Conservation (phyloP, 2,113 vertebrate genomes). For the Dinomys branickii region DNA sequence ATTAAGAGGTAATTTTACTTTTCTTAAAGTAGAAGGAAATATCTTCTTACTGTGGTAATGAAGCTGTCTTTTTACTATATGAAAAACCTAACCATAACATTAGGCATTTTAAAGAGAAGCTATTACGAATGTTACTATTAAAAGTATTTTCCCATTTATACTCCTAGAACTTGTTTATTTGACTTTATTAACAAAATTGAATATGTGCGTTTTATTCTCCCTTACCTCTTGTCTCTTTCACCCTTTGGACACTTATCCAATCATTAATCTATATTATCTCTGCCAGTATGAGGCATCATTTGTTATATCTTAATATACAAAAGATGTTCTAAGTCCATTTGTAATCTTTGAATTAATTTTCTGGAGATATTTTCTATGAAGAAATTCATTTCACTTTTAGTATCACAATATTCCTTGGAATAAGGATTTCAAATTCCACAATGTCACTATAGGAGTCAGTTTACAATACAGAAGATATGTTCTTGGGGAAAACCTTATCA, state of each 20-base stretch:
- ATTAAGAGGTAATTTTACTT: background rate
- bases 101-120: slow-evolving; percentile 16
- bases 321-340: slow-evolving; percentile 6
- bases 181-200: slow-evolving; percentile 8
- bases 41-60: background rate
- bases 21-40: slow-evolving; percentile 47
- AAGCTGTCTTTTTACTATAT: slow-evolving; percentile 54
- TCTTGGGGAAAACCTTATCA: background rate
- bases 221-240: background rate
- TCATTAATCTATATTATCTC: background rate
- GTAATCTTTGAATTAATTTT: background rate
- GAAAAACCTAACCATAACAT: slow-evolving; percentile 43
- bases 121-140: slow-evolving; percentile 1
- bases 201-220: background rate
- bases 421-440: slow-evolving; percentile 3
- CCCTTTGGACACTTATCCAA: background rate
- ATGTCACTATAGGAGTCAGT: background rate
- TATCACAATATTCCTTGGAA: background rate
- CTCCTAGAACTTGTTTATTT: slow-evolving; percentile 8
- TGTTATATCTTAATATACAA: background rate
- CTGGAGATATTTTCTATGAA: background rate
- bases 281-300: background rate
- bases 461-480: background rate
- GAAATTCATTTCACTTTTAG: slow-evolving; percentile 1
- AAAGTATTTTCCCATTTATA: background rate